Evolutionary conservation across 2,888 invertebrate species (phyloP).

Genomic region (Elysia crispata): DNA sequence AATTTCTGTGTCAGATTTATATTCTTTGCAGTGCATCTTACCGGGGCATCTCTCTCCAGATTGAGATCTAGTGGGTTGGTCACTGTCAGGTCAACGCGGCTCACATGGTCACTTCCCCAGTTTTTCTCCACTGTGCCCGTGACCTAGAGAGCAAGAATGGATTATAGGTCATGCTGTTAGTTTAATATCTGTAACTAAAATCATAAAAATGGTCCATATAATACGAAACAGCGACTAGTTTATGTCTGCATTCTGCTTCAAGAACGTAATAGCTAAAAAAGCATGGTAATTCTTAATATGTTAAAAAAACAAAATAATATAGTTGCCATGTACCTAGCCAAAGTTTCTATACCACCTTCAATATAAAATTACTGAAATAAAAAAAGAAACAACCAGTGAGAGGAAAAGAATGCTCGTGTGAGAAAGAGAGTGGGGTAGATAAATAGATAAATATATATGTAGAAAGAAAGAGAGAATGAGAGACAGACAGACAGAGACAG

Average conservation of each 20-base stretch:
- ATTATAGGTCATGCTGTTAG: not conserved
- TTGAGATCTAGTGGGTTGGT: slow-evolving; percentile 23
- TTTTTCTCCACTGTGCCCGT: slow-evolving; percentile 33
- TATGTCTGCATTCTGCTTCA: no score
- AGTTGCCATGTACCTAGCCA: no score
- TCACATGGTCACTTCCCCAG: slow-evolving; percentile 20
- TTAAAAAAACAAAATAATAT: no score
- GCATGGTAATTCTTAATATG: no score
- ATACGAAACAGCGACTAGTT: no score
- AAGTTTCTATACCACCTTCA: no score
- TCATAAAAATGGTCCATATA: no score
- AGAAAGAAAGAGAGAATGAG: not conserved
- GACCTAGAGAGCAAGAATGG: slow-evolving; percentile 4
- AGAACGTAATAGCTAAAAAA: no score
- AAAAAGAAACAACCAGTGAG: not conserved
- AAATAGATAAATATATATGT: not conserved
- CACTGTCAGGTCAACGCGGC: not conserved
- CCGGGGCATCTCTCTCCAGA: slow-evolving; percentile 14
- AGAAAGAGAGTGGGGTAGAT: not conserved
- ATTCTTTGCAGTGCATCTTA: no score
- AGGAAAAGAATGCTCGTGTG: not conserved
- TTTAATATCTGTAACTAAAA: no score
- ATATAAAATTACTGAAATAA: no score
- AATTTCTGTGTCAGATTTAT: no score
- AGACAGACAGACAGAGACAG: not conserved